A percentile compares a stretch with the other conserved stretches of the same genome.
Conservation (phyloP, 1,140 invertebrate species). For the Drosophila suzukii region DNA sequence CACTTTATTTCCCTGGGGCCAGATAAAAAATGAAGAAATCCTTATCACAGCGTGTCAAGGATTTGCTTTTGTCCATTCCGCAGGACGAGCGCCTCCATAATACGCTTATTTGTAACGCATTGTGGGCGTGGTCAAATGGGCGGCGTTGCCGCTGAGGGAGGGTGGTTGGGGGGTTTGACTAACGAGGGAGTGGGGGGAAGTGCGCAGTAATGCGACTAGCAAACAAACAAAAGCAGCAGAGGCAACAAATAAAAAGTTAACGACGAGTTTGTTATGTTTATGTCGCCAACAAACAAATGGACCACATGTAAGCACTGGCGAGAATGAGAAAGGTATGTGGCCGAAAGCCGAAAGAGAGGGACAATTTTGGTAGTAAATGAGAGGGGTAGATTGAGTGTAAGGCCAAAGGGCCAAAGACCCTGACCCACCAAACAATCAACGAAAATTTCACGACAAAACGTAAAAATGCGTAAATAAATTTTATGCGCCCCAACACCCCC, state of each 20-base stretch:
- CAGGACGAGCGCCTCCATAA: constrained; percentile 77
- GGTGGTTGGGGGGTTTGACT: neutral
- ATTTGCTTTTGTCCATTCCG: constrained; percentile 81
- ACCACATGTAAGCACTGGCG: constrained; percentile 57
- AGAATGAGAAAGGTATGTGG: constrained; percentile 22
- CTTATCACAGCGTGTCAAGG: constrained; percentile 84
- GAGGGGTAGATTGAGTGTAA: constrained; percentile 21
- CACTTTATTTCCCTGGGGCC: constrained; percentile 83
- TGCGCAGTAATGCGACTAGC: constrained; percentile 77
- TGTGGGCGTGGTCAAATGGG: constrained; percentile 57
- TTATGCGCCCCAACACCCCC: constrained; percentile 46
- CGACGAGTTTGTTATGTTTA: constrained; percentile 83
- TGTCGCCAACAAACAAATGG: constrained; percentile 78
- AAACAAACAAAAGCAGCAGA: constrained; percentile 53
- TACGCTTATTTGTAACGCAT: constrained; percentile 82
- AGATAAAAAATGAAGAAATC: constrained; percentile 84
- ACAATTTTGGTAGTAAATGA: neutral
- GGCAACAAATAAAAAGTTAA: constrained; percentile 83
- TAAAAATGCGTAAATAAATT: constrained; percentile 82
- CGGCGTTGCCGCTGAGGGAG: constrained; percentile 7
- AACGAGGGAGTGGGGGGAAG: constrained; percentile 18
- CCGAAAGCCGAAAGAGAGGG: constrained; percentile 2
- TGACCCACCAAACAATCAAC: constrained; percentile 74
- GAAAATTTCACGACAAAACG: constrained; percentile 80
- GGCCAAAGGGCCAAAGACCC: constrained; percentile 38